Conservation (phyloP, 2,797 vertebrate genomes). For the Mycteria americana region DNA sequence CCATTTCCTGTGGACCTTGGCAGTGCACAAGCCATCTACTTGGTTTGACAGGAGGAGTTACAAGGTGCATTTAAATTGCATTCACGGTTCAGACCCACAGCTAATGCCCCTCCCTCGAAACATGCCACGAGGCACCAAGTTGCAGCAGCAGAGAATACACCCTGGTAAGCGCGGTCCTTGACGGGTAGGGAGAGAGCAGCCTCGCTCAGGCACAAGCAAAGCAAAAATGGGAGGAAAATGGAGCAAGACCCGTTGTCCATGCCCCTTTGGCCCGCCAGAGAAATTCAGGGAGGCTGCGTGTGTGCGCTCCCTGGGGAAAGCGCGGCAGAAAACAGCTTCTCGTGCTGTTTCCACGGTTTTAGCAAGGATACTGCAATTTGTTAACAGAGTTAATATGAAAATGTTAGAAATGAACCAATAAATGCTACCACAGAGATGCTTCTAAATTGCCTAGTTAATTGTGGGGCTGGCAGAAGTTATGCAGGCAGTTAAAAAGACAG, state of each 20-base stretch:
- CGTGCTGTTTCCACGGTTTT: neutral
- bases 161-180: neutral
- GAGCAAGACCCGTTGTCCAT: accelerated
- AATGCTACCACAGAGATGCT: neutral
- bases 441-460: neutral
- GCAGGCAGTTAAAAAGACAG: neutral
- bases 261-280: neutral
- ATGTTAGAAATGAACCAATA: neutral
- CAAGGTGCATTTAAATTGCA: neutral
- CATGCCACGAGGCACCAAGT: neutral
- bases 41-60: neutral
- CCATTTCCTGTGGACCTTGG: neutral
- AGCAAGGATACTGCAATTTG: neutral
- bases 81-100: neutral
- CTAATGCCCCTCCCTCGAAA: neutral
- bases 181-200: neutral
- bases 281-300: neutral
- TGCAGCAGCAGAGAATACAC: neutral
- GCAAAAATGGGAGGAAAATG: neutral
- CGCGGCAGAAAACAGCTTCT: neutral
- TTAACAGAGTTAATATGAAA: neutral
- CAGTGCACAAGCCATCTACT: neutral
- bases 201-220: neutral
- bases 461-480: neutral
- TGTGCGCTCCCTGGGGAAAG: accelerated